These are phyloP conservation scores for Drosophila glabriapex DNA, from an alignment of 2,888 invertebrate genomes.

Conservation along the genomic window DNA sequence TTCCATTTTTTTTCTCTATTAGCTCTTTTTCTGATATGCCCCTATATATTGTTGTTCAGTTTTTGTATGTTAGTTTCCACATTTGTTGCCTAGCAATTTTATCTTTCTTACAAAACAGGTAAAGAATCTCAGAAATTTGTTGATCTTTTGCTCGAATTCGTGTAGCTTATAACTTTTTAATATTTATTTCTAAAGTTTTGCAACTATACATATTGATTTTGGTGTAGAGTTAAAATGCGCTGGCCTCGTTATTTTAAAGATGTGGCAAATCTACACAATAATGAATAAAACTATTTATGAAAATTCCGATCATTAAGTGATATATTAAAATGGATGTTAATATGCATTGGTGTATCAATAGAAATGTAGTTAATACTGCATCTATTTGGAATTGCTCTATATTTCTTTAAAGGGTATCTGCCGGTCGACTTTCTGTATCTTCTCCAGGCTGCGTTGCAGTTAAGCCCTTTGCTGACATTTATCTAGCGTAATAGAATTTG, in stretches of 20 bases:
- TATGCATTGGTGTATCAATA: neutral
- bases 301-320: neutral
- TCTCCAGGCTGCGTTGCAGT: neutral
- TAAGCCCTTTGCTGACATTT: constrained; percentile 24
- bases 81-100: neutral
- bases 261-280: neutral
- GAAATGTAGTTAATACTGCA: neutral
- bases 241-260: neutral
- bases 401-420: neutral
- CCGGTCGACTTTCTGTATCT: neutral
- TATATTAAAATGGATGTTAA: neutral
- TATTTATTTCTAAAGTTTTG: too few relatives aligned
- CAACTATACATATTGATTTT: neutral
- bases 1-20: neutral
- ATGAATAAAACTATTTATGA: neutral
- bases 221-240: neutral
- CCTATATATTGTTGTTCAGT: neutral
- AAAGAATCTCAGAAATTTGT: neutral
- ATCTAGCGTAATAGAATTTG: constrained; percentile 32
- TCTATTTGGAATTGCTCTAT: neutral
- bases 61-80: neutral
- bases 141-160: neutral
- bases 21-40: neutral
- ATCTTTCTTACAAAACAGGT: neutral
- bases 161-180: neutral